A percentile compares a stretch with the other conserved stretches of the same genome.
These are phyloP conservation scores for Grantiella picta DNA, from an alignment of 2,113 vertebrate genomes.

Conservation along the genomic window DNA sequence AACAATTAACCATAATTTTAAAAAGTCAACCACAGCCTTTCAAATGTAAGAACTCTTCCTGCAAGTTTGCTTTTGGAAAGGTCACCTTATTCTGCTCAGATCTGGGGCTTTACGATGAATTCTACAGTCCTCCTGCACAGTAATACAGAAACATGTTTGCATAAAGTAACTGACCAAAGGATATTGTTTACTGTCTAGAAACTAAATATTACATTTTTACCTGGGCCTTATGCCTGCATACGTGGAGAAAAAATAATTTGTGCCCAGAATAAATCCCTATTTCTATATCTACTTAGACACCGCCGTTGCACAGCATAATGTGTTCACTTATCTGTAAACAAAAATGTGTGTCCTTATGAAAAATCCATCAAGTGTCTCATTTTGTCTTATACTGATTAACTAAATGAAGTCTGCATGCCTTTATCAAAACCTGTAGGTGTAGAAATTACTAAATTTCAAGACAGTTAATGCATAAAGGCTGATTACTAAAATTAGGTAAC, in stretches of 20 bases:
- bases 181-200: neutral
- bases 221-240: neutral
- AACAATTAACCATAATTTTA: neutral
- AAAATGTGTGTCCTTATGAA: neutral
- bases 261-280: neutral
- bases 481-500: neutral
- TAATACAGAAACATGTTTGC: neutral
- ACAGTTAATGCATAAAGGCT: neutral
- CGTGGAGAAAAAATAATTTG: neutral
- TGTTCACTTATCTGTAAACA: neutral
- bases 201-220: neutral
- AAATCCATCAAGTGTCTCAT: neutral
- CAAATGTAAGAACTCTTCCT: neutral
- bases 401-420: neutral
- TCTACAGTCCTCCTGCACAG: neutral
- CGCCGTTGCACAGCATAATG: neutral
- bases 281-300: neutral
- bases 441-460: neutral
- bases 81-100: neutral
- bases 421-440: neutral
- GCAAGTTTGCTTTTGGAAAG: neutral
- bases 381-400: neutral
- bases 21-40: neutral
- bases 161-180: neutral
- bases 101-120: neutral